These are phyloP conservation scores for Drosophila leonis DNA, from an alignment of 2,888 invertebrate genomes.

Conservation along the genomic window DNA sequence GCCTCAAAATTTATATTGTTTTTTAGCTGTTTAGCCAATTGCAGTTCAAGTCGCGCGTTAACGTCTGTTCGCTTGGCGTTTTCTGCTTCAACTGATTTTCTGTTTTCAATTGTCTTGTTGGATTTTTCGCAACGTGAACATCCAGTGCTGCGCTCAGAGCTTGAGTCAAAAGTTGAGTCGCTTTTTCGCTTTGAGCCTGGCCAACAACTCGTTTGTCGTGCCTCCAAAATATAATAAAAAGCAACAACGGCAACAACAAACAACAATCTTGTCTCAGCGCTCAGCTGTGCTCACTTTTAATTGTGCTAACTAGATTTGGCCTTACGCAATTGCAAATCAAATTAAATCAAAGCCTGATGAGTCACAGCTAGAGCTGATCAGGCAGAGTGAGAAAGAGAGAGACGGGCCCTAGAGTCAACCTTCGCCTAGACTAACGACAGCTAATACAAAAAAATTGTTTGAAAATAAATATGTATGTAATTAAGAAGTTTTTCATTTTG, in stretches of 20 bases:
- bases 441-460: neutral
- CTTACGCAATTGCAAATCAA: slow-evolving; percentile 68
- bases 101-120: slow-evolving; percentile 70
- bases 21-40: slow-evolving; percentile 10
- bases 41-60: slow-evolving; percentile 30
- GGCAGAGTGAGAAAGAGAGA: neutral
- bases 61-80: slow-evolving; percentile 65
- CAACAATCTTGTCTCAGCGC: slow-evolving; percentile 24
- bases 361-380: slow-evolving; percentile 34
- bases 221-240: slow-evolving; percentile 62
- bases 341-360: slow-evolving; percentile 70
- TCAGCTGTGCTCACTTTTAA: slow-evolving; percentile 61
- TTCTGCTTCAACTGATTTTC: slow-evolving; percentile 73
- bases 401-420: slow-evolving; percentile 50
- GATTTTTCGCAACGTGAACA: slow-evolving; percentile 55
- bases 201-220: slow-evolving; percentile 75
- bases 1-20: slow-evolving; percentile 11
- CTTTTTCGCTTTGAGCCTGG: slow-evolving; percentile 43
- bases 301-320: slow-evolving; percentile 74
- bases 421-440: slow-evolving; percentile 38
- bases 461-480: slow-evolving; percentile 49
- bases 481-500: slow-evolving; percentile 54
- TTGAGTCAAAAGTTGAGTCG: slow-evolving; percentile 56
- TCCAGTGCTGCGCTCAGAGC: slow-evolving; percentile 34
- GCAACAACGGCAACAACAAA: neutral